Base-by-base conservation (phyloP, 2,888 invertebrate species). In the Leptodirus hochenwartii region DNA sequence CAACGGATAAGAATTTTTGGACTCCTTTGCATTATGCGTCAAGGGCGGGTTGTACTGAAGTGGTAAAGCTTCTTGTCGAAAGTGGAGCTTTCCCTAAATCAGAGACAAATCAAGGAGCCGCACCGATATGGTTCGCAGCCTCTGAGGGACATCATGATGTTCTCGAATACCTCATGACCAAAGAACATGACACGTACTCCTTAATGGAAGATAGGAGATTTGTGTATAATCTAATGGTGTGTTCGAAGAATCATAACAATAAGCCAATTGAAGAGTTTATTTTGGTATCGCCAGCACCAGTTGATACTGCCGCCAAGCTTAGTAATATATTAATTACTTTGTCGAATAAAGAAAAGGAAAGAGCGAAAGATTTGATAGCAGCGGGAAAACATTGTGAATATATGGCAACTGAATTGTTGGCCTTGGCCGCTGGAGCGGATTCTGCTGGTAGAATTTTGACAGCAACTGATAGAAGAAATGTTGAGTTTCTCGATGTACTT, bases 221-320 rank as follows among this genome's bases (percentile, higher is more conserved):
- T 15, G 85, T 95, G 29, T 95, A 93, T 58, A 96, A 98, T 53
- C 62, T 98, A 46, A 98, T 98, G 91, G 81, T 93, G 20, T 90
- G 91, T 54, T 90, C 91, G 14, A 93, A 93, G 55, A 85, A 84
- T 58, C 72, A 88, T 59, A 81, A 88, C 49, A 93, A 96, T 55
- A 80, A 84, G 46, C 93, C 96, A 0, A 85, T 98, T 37, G 87
- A 93, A 51, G 96, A 98, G 53, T 98, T 98, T 54, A 81, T 98
- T 15, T 62, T 98, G 34, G 85, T 93, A n/a, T 95, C 95, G 1
- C 91, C 93, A n/a, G 96, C 96, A 3, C 96, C 96, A 0, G 93
- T 96, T 15, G 96, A 98, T 52, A 90, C 95, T 9, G 96, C 98
- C 12, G 95, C 95, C 33, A 98, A 98, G 59, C 61, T 98, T 39